Evolutionary conservation across 2,888 invertebrate species (phyloP).

Genomic region (Ptychoptera contaminata): DNA sequence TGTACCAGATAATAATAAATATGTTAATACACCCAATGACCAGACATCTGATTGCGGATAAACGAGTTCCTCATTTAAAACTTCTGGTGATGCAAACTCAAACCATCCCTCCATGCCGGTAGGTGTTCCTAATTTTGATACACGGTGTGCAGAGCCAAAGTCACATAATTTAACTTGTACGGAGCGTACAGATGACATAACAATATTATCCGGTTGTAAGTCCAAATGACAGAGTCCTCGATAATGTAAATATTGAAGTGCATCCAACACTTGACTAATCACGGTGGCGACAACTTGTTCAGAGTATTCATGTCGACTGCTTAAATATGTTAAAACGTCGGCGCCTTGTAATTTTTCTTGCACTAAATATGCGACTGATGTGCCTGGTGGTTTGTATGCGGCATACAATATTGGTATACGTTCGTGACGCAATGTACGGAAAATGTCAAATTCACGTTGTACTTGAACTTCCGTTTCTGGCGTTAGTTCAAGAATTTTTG

Average conservation of each 20-base stretch:
- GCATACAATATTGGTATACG: slow-evolving; percentile 61
- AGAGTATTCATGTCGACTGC: slow-evolving; percentile 75
- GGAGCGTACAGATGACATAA: slow-evolving; percentile 73
- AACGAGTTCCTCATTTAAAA: slow-evolving; percentile 72
- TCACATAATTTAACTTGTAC: slow-evolving; percentile 83
- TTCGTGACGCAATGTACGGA: slow-evolving; percentile 73
- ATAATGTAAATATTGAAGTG: slow-evolving; percentile 90
- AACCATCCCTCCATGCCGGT: slow-evolving; percentile 49
- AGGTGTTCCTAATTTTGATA: slow-evolving; percentile 58
- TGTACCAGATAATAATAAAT: slow-evolving; percentile 81
- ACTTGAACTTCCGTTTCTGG: slow-evolving; percentile 49
- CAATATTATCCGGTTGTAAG: slow-evolving; percentile 88
- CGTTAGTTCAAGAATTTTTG: slow-evolving; percentile 62
- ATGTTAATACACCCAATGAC: slow-evolving; percentile 84
- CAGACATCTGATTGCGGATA: slow-evolving; percentile 89
- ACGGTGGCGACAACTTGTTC: slow-evolving; percentile 85
- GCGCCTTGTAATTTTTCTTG: slow-evolving; percentile 81
- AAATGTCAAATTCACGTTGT: slow-evolving; percentile 67
- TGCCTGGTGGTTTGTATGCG: slow-evolving; percentile 52
- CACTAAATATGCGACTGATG: slow-evolving; percentile 53
- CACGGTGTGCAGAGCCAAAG: slow-evolving; percentile 72
- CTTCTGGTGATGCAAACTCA: slow-evolving; percentile 75
- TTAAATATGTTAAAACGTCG: slow-evolving; percentile 76
- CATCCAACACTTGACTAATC: slow-evolving; percentile 74
- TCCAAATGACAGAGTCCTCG: slow-evolving; percentile 78